Evolutionary conservation across 2,888 invertebrate species (phyloP), one percentile per base, ranked within the genome.

Genomic region (Philaethria dido): DNA sequence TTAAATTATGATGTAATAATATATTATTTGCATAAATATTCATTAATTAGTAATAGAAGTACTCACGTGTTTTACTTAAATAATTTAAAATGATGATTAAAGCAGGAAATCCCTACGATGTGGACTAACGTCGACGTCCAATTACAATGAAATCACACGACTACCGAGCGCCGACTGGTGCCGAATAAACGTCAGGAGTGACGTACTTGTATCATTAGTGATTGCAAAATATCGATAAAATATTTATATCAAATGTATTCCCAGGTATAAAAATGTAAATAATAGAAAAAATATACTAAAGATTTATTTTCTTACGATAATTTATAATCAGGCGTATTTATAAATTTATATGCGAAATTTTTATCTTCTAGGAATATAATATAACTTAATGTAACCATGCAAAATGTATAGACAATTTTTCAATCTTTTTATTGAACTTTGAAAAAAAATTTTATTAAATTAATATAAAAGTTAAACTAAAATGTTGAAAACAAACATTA

Each of bases 21-120:
- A 8, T 39, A 3, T 8, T n/a, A 8, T 22, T 22, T 9, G 4
- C 22, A 11, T 39, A 22, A 2, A 11, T 57, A 20, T n/a, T 2
- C 22, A 0, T 42, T 20, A 25, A 11, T 11, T 16, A 22, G 11
- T 8, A 16, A 29, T 11, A 16, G 1, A 52, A n/a, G 14, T 61
- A 69, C 69, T 69, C 33, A 69, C 69, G 18, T 61, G 29, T 66
- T 44, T 64, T 48, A 61, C 20, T 59, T 16, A 55, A 61, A 54
- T 52, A 66, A 63, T 57, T 63, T 66, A 20, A 42, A 57, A 61
- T 33, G 50, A 50, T 20, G 57, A 48, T 36, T 36, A 29, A 64
- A 16, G 57, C 18, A 47, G 36, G 47, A 64, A 22, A 39, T 57
- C 39, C 22, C 20, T 42, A 16, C 22, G 39, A 39, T 11, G 57